phyloP scores from a whole-genome alignment of 2,888 invertebrate genomes.

The Papilio elwesi region DNA sequence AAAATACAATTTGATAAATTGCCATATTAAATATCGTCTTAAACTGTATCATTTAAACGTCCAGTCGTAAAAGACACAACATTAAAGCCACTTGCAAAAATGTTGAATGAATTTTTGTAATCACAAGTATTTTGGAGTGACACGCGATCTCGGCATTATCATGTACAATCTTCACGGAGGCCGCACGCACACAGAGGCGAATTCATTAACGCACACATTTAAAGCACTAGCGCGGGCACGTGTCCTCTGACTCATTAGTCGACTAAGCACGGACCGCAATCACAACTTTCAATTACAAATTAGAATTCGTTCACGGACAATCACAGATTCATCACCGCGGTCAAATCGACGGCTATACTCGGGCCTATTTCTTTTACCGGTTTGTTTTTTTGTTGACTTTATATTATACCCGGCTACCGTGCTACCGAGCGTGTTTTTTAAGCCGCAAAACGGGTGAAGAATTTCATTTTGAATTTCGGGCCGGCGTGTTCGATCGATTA shows the following conservation, averaged over 20 bases:
- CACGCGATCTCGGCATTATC: slow-evolving; percentile 60
- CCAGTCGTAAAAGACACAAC: slow-evolving; percentile 13
- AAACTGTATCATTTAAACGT: slow-evolving; percentile 21
- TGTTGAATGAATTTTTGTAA: slow-evolving; percentile 36
- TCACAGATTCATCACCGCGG: slow-evolving; percentile 60
- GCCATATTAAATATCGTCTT: slow-evolving; percentile 15
- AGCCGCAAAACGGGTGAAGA: slow-evolving; percentile 71
- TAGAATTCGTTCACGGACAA: slow-evolving; percentile 50
- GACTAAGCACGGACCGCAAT: slow-evolving; percentile 50
- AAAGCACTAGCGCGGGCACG: slow-evolving; percentile 77
- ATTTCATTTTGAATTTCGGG: slow-evolving; percentile 62
- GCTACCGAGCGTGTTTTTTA: slow-evolving; percentile 65
- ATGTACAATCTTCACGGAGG: slow-evolving; percentile 63
- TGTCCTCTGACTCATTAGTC: slow-evolving; percentile 57
- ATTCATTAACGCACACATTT: slow-evolving; percentile 81
- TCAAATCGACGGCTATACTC: slow-evolving; percentile 51
- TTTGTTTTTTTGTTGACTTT: slow-evolving; percentile 54
- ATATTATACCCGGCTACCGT: slow-evolving; percentile 34
- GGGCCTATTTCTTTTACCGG: slow-evolving; percentile 45
- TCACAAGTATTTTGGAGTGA: slow-evolving; percentile 46
- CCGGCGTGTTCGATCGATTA: slow-evolving; percentile 70
- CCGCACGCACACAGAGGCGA: slow-evolving; percentile 66
- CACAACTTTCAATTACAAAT: slow-evolving; percentile 67
- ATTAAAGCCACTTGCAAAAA: slow-evolving; percentile 38
- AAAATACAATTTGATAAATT: slow-evolving; percentile 21